Evolutionary conservation across 2,113 vertebrate species (phyloP).

Genomic region (Chelonoidis abingdonii): DNA sequence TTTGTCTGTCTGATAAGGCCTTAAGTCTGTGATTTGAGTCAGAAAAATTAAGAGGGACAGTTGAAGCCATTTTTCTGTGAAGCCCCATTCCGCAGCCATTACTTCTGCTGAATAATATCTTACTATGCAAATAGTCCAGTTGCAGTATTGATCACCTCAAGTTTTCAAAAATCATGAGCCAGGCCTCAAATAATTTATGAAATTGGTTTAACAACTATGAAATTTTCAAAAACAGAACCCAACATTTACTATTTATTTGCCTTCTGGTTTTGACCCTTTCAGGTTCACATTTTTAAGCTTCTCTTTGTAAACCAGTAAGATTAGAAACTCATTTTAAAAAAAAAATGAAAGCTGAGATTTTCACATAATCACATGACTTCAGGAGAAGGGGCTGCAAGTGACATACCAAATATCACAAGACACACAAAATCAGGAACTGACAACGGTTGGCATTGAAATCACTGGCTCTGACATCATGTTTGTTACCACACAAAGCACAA

Average conservation of each 20-base stretch:
- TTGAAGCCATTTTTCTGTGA: neutral
- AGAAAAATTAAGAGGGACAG: accelerated
- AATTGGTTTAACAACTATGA: neutral
- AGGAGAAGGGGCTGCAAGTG: neutral
- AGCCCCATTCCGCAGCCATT: neutral
- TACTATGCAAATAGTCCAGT: neutral
- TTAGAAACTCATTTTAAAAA: neutral
- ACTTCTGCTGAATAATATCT: neutral
- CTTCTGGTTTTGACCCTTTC: neutral
- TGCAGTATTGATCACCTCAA: neutral
- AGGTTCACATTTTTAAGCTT: neutral
- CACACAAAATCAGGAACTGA: neutral
- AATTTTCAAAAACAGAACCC: neutral
- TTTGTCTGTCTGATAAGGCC: neutral
- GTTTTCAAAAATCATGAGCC: neutral
- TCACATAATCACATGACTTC: neutral
- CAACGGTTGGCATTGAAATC: neutral
- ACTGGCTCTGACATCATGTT: neutral
- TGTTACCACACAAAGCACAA: neutral
- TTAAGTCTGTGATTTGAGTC: constrained; percentile 5
- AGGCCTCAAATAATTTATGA: neutral
- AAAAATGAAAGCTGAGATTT: neutral
- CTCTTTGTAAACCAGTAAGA: neutral
- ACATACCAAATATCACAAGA: neutral
- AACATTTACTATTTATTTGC: neutral